Conservation (phyloP, 2,888 invertebrate genomes). For the Perdita meconis region DNA sequence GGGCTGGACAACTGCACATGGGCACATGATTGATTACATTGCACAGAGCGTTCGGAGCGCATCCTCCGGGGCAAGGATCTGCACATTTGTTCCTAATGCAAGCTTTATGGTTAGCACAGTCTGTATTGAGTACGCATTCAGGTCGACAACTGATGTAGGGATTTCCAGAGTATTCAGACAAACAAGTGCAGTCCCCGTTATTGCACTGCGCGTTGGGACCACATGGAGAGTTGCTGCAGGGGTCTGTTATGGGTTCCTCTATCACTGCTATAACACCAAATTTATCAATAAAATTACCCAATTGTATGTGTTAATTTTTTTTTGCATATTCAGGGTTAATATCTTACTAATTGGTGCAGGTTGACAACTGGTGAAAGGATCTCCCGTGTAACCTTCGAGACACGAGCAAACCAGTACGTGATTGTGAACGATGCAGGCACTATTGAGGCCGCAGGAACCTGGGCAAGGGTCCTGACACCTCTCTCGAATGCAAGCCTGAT, state of each 20-base stretch:
- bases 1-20: conserved; percentile 87
- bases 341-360: conserved; percentile 69
- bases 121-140: conserved; percentile 83
- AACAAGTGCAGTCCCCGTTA: conserved; percentile 87
- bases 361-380: conserved; percentile 86
- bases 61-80: conserved; percentile 89
- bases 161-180: conserved; percentile 87
- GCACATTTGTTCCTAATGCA: conserved; percentile 84
- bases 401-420: conserved; percentile 90
- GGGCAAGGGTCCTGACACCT: conserved; percentile 92
- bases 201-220: conserved; percentile 88
- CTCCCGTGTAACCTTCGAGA: conserved; percentile 86
- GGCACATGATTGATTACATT: conserved; percentile 88
- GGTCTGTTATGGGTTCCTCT: conserved; percentile 79
- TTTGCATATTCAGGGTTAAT: background rate
- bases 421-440: conserved; percentile 88
- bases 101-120: conserved; percentile 82
- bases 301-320: conserved; percentile 2
- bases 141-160: conserved; percentile 85
- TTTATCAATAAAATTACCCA: background rate
- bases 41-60: conserved; percentile 90
- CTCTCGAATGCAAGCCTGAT: conserved; percentile 90
- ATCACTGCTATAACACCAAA: background rate
- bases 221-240: conserved; percentile 90
- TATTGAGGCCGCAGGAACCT: conserved; percentile 88